A percentile compares a stretch with the other conserved stretches of the same genome.
Evolutionary conservation across 2,113 vertebrate genomes (phyloP).

Genomic region (Myrmecophaga tridactyla): DNA sequence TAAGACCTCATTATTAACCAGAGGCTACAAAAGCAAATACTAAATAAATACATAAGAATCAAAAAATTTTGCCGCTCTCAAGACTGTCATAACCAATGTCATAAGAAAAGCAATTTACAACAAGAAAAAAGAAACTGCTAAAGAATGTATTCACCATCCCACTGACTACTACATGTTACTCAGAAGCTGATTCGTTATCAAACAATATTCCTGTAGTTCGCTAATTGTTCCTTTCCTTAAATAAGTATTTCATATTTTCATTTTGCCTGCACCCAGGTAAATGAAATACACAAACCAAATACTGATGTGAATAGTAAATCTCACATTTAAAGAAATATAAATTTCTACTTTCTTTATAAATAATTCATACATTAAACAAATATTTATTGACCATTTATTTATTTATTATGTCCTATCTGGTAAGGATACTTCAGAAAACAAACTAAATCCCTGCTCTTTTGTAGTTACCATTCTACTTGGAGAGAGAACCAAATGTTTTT

Average conservation of each 20-base stretch:
- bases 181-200: not conserved
- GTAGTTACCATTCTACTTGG: not conserved
- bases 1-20: not conserved
- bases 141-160: not conserved
- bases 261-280: not conserved
- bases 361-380: conserved; percentile 2
- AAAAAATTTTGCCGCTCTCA: conserved; percentile 1
- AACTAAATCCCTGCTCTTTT: not conserved
- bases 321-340: conserved; percentile 9
- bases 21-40: not conserved
- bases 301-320: not conserved
- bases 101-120: not conserved
- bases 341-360: not conserved
- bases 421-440: not conserved
- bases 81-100: not conserved
- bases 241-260: not conserved
- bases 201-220: not conserved
- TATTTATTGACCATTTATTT: conserved; percentile 2
- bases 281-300: not conserved
- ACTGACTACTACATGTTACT: not conserved
- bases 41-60: not conserved
- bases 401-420: not conserved
- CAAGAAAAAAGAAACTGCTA: not conserved
- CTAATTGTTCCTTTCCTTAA: not conserved
- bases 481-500: not conserved